A percentile compares a stretch with the other conserved stretches of the same genome.
Conservation (phyloP, 1,140 invertebrate species). For the Lepidurus couesii region DNA sequence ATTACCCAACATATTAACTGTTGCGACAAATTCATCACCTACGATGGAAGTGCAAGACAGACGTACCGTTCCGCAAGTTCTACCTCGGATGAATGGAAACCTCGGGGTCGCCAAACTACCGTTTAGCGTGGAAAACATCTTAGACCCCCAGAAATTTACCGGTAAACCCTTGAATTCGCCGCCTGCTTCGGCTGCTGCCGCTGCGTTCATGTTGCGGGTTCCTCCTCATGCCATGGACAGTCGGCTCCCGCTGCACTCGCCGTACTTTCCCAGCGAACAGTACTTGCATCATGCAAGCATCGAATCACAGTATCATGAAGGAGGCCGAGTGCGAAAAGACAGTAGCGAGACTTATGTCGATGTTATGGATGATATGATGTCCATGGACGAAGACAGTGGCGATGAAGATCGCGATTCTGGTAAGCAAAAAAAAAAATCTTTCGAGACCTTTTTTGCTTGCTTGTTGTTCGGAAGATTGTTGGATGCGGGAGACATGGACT, state of each 20-base stretch:
- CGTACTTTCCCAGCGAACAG: conserved; percentile 32
- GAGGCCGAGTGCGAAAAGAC: background rate
- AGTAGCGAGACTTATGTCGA: background rate
- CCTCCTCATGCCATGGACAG: background rate
- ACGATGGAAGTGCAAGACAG: background rate
- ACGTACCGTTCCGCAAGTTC: background rate
- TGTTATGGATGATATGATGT: conserved; percentile 16
- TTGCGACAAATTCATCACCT: background rate
- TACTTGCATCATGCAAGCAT: conserved; percentile 41
- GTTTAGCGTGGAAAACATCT: conserved; percentile 85
- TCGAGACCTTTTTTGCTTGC: background rate
- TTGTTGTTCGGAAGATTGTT: background rate
- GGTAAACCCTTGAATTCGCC: conserved; percentile 48
- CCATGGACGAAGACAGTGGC: background rate
- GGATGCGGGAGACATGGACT: background rate
- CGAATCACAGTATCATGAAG: conserved; percentile 36
- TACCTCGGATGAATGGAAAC: background rate
- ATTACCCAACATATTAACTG: no score
- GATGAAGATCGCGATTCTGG: background rate
- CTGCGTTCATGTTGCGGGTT: conserved; percentile 33
- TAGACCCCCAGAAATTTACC: conserved; percentile 84
- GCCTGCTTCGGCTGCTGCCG: conserved; percentile 33
- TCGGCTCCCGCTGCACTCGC: conserved; percentile 30
- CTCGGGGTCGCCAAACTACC: background rate
- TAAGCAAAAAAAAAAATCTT: background rate